Base-by-base conservation (phyloP, 2,113 vertebrate genomes). In the Vulpes lagopus region DNA sequence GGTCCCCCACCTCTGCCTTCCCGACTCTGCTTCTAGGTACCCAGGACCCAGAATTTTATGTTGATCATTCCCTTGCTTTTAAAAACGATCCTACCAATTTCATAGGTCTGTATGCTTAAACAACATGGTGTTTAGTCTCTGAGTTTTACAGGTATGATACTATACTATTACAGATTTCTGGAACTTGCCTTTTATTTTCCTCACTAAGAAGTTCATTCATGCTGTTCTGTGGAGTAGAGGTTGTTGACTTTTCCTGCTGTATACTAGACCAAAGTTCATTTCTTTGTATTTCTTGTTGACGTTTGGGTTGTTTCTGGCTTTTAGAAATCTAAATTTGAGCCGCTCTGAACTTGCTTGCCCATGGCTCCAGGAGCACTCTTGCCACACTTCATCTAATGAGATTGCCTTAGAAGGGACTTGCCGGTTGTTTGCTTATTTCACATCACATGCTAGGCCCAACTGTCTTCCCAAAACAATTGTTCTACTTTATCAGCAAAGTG, bases 1-100 rank as follows among this genome's bases (percentile, higher is more conserved):
- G 4, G 8, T 27, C 53, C 73, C 19, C 5, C 5, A 32, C 16
- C 3, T 57, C 71, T n/a, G 10, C 59, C 19, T 55, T 53, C 1
- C 3, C 3, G 0, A 16, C 2, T 0, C 8, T 1, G 3, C 16
- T 32, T 16, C 35, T 69, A 60, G 6, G 59, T 89, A 32, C 43
- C n/a, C 25, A 83, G 30, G 27, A 51, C 57, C 38, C 71, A 89
- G 25, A 27, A 23, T 71, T 80, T 65, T 81, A 9, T 89, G 27
- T 35, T 78, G 92, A 62, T 49, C 11, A 14, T 92, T 89, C 5
- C 12, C 51, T 93, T 73, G 11, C 14, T 79, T 89, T 82, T 83
- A 16, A 67, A 94, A 95, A 93, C 32, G 17, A 81, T 62, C 49
- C 32, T 73, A 78, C 43, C 25, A 30, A 23, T 43, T 5, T n/a